Conservation (phyloP, 2,888 invertebrate genomes). For the Balanococcus diminutus region DNA sequence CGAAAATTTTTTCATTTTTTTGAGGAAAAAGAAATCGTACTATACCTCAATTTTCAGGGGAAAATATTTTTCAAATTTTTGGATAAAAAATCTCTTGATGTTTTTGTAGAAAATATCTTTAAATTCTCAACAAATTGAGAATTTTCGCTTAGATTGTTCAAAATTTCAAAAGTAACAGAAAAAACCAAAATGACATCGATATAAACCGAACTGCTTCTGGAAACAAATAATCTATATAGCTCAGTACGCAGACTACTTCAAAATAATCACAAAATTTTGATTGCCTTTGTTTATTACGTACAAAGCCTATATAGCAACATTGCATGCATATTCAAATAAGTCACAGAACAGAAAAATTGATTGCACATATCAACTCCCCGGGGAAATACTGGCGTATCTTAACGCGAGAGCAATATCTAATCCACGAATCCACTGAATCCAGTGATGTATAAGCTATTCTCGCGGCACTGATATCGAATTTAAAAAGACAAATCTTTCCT, state of each 20-base stretch:
- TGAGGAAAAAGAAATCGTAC: too few species aligned
- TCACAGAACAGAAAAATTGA: neutral
- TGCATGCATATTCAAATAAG: neutral
- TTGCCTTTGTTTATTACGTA: constrained; percentile 2
- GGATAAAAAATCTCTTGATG: too few species aligned
- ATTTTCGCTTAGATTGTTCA: too few species aligned
- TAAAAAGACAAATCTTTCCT: neutral
- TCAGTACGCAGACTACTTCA: neutral
- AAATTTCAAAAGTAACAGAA: neutral
- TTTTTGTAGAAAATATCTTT: too few species aligned
- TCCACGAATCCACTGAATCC: neutral
- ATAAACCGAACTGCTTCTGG: too few species aligned
- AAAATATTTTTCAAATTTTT: too few species aligned
- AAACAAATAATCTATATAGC: neutral
- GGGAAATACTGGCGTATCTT: constrained; percentile 1
- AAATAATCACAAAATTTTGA: constrained; percentile 1
- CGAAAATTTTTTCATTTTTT: too few species aligned
- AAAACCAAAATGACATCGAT: too few species aligned
- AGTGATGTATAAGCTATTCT: neutral
- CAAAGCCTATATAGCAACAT: neutral
- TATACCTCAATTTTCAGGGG: too few species aligned
- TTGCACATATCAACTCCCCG: neutral
- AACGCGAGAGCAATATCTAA: constrained; percentile 7
- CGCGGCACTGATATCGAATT: neutral
- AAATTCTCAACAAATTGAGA: too few species aligned